Percentiles rank a stretch among this genome's conserved stretches.
Conservation (phyloP, 2,888 invertebrate genomes). For the Pristionchus arcanus region DNA sequence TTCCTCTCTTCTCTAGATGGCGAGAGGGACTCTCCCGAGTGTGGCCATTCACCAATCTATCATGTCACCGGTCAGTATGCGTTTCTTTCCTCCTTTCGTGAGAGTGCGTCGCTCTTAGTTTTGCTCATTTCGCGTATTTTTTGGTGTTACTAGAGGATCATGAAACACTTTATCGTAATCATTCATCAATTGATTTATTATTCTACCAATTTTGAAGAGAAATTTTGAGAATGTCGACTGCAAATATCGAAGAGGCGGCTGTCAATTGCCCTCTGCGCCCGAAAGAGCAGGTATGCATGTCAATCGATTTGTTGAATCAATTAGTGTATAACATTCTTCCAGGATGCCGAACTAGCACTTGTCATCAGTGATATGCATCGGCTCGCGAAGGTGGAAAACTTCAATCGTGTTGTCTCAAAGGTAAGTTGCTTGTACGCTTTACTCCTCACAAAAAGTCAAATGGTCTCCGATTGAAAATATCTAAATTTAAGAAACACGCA, state of each 20-base stretch:
- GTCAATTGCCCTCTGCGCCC: neutral
- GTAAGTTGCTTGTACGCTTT: slow-evolving; percentile 53
- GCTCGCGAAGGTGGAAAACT: slow-evolving; percentile 63
- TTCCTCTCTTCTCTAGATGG: too few species aligned
- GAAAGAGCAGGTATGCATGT: slow-evolving; percentile 16
- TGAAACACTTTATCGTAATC: too few species aligned
- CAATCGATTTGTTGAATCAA: neutral
- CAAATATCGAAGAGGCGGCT: slow-evolving; percentile 50
- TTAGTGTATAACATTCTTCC: neutral
- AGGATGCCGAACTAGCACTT: slow-evolving; percentile 33
- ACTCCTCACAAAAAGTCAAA: neutral
- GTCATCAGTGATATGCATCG: slow-evolving; percentile 55
- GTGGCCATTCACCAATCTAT: too few species aligned
- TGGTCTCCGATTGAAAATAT: neutral
- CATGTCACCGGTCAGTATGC: too few species aligned
- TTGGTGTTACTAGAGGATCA: too few species aligned
- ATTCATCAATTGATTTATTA: too few species aligned
- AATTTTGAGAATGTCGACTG: slow-evolving; percentile 40
- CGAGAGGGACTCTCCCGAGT: too few species aligned
- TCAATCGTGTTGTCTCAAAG: slow-evolving; percentile 74
- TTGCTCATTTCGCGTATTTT: too few species aligned
- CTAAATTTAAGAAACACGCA: too few species aligned
- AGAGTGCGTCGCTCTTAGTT: too few species aligned
- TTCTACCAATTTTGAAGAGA: neutral
- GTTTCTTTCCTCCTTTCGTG: too few species aligned